Conservation (phyloP, 2,113 vertebrate genomes). For the Prionailurus bengalensis region DNA sequence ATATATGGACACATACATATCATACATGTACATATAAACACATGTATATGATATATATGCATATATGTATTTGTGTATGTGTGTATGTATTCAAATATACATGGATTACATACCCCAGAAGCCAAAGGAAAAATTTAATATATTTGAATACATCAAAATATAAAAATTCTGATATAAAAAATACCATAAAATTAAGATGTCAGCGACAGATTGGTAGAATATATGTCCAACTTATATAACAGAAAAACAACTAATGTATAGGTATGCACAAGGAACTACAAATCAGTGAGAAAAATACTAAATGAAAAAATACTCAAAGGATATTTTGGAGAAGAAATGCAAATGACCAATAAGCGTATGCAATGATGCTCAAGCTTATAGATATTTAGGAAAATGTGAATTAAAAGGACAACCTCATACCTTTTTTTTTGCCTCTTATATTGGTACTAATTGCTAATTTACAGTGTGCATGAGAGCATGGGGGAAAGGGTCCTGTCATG, state of each 20-base stretch:
- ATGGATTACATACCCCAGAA: not conserved
- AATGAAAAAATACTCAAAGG: constrained; percentile 2
- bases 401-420: not conserved
- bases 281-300: not conserved
- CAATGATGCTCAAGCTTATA: not conserved
- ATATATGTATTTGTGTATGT: not conserved
- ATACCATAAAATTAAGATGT: not conserved
- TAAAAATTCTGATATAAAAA: not conserved
- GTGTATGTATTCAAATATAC: not conserved
- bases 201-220: not conserved
- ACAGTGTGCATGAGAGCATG: not conserved
- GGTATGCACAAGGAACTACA: not conserved
- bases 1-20: not conserved
- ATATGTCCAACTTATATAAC: not conserved
- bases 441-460: constrained; percentile 3
- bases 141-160: not conserved
- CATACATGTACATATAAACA: not conserved
- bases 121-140: not conserved
- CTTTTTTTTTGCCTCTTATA: not conserved
- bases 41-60: not conserved
- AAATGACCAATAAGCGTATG: not conserved
- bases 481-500: not conserved
- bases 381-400: not conserved
- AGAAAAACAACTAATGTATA: constrained; percentile 17
- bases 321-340: not conserved